Conservation (phyloP, 2,113 vertebrate species). For the Clupea harengus region DNA sequence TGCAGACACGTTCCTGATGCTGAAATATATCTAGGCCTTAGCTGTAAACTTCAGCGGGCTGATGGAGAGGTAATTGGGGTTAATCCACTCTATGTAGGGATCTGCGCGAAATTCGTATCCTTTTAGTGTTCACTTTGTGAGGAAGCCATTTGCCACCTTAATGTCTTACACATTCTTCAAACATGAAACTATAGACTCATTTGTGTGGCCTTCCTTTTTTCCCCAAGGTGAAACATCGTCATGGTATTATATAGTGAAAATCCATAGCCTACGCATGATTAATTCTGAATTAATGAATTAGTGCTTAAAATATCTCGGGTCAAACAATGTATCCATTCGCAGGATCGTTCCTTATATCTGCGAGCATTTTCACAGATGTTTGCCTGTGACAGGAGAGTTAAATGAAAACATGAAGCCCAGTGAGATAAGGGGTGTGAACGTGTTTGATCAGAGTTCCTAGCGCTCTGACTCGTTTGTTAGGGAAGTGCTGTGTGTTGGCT, state of each 20-base stretch:
- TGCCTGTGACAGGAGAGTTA: neutral
- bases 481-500: neutral
- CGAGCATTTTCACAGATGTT: neutral
- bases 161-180: neutral
- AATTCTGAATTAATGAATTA: constrained; percentile 9
- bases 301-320: constrained; percentile 3
- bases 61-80: constrained; percentile 25
- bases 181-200: neutral
- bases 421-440: neutral
- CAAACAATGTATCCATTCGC: neutral
- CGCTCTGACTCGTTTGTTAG: neutral
- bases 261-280: neutral
- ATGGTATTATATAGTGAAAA: neutral
- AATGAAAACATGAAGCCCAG: neutral
- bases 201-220: neutral
- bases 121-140: constrained; percentile 10
- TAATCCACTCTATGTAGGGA: constrained; percentile 18
- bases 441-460: constrained; percentile 30
- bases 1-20: constrained; percentile 15
- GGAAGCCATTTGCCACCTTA: neutral
- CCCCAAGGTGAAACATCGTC: neutral
- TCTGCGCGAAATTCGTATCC: neutral
- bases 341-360: neutral
- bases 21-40: constrained; percentile 24
- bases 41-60: constrained; percentile 17